Evolutionary conservation across 2,797 vertebrate species (phyloP).

Genomic region (Pantherophis vulpinus): DNA sequence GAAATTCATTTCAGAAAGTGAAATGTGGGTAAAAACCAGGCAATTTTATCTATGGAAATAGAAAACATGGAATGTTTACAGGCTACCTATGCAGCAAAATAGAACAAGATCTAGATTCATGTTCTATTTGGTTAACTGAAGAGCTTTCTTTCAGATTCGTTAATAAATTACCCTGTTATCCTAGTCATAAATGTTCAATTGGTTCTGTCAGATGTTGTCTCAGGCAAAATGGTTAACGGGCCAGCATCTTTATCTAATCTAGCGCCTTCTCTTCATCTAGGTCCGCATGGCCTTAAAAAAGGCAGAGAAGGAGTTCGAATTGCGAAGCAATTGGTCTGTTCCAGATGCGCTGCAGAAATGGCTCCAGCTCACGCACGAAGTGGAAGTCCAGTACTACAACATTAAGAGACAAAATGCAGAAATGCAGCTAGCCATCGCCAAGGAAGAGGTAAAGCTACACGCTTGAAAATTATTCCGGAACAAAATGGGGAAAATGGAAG

Average conservation of each 20-base stretch:
- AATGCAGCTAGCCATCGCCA: slow-evolving; percentile 89
- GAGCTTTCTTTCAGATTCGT: neutral
- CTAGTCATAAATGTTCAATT: neutral
- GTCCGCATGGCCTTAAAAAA: slow-evolving; percentile 96
- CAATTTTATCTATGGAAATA: neutral
- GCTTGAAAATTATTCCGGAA: neutral
- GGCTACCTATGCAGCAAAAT: neutral
- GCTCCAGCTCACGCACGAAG: slow-evolving; percentile 97
- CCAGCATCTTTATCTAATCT: neutral
- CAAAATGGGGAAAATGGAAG: neutral
- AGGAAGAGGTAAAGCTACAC: slow-evolving; percentile 85
- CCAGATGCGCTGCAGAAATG: slow-evolving; percentile 96
- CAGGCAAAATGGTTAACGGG: neutral
- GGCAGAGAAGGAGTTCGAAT: slow-evolving; percentile 95
- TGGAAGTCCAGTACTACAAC: slow-evolving; percentile 99
- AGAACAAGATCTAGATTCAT: neutral
- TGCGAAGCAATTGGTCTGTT: slow-evolving; percentile 90
- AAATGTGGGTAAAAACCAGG: neutral
- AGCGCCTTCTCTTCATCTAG: slow-evolving; percentile 61
- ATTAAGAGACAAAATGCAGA: slow-evolving; percentile 97
- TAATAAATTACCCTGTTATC: neutral
- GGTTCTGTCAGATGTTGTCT: neutral
- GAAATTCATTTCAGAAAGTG: neutral
- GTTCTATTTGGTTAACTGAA: neutral
- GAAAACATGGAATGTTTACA: neutral